Conservation (phyloP, 2,888 invertebrate genomes). For the Chrysina gloriosa region DNA sequence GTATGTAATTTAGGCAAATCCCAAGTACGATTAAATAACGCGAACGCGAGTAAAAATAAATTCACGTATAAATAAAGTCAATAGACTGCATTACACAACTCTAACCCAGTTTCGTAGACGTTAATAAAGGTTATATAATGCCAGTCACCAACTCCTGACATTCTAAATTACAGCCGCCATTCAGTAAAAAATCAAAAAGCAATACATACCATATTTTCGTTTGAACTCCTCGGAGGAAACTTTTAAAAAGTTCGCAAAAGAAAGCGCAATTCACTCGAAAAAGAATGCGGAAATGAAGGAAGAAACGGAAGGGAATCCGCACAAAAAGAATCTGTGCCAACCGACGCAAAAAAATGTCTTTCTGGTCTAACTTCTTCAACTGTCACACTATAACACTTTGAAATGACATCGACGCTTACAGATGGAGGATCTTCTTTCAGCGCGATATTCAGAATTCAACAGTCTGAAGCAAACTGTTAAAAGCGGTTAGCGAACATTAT, state of each 20-base stretch:
- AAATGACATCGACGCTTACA: conserved; percentile 8
- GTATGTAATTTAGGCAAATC: not conserved
- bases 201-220: conserved; percentile 26
- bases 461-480: conserved; percentile 48
- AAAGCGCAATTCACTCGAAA: conserved; percentile 22
- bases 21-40: not conserved
- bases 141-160: not conserved
- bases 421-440: conserved; percentile 18
- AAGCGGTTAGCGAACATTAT: conserved; percentile 44
- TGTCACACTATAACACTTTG: conserved; percentile 21
- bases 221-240: not conserved
- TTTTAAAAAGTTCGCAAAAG: not conserved
- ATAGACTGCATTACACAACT: conserved; percentile 18
- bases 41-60: not conserved
- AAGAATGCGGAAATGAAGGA: not conserved
- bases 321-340: not conserved
- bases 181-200: not conserved
- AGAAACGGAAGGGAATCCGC: not conserved
- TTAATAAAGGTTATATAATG: conserved; percentile 26
- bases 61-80: not conserved
- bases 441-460: conserved; percentile 49
- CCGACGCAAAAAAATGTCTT: not conserved
- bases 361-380: not conserved
- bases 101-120: conserved; percentile 25
- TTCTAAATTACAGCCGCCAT: not conserved